These are phyloP conservation scores for Drosophila sp. DNA, from an alignment of 1,140 invertebrate genomes.

Conservation along the genomic window DNA sequence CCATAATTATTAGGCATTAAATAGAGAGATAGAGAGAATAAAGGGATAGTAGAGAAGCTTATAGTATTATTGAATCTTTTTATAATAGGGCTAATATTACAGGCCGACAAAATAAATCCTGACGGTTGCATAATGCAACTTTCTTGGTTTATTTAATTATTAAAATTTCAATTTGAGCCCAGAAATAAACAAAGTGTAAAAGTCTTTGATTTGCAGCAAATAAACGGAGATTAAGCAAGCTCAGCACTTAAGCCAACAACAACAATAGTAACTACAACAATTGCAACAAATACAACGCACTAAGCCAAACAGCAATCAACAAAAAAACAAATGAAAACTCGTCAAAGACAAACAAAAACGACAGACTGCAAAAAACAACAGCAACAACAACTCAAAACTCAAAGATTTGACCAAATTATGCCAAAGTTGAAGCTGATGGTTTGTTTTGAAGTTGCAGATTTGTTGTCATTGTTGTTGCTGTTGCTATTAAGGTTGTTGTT, in stretches of 20 bases:
- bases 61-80: no score
- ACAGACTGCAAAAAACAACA: conserved; percentile 1
- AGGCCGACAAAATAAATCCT: background rate
- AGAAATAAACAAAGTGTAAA: conserved; percentile 22
- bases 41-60: no score
- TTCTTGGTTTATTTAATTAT: background rate
- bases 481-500: conserved; percentile 14
- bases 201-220: conserved; percentile 28
- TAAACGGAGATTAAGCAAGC: conserved; percentile 28
- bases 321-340: conserved; percentile 49
- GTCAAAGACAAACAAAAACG: conserved; percentile 44
- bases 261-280: conserved; percentile 6
- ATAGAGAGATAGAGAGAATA: no score
- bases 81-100: no score
- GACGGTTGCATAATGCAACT: conserved; percentile 2
- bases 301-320: conserved; percentile 51
- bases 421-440: conserved; percentile 50
- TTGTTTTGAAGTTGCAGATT: conserved; percentile 46
- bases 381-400: conserved; percentile 18
- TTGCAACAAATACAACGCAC: conserved; percentile 27
- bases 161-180: conserved; percentile 20
- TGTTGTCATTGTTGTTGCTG: conserved; percentile 30
- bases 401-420: conserved; percentile 66
- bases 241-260: conserved; percentile 21
- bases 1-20: no score